Evolutionary conservation across 2,113 vertebrate genomes (phyloP), one percentile per base, ranked within the genome.

Genomic region (Sterna hirundo): DNA sequence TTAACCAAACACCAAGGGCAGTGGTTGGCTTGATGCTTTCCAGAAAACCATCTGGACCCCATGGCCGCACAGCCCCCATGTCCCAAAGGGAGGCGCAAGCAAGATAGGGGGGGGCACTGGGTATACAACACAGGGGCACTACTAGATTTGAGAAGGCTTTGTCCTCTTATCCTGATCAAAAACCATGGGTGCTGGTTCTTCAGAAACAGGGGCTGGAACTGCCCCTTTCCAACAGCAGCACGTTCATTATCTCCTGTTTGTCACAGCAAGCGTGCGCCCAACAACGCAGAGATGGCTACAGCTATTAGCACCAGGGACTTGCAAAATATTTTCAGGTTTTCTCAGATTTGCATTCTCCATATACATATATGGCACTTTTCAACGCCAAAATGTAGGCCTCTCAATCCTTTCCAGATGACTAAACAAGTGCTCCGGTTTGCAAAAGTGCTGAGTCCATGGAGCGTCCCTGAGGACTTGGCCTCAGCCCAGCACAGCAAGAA

Each of bases 161-260:
- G 44, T n/a, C 27, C 29, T 55, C n/a, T 76, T 91, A 54, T 52
- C 52, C 29, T 68, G 20, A 26, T 8, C 27, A 58, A 80, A 75
- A 76, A 0, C 6, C 4, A 0, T 4, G 13, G 15, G 9, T 16
- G 51, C 46, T n/a, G 10, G 30, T 8, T 81, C 46, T 49, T 46
- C 69, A 68, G 65, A 71, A 87, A 32, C 0, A 46, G 1, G 20
- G 72, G 40, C 57, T 47, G 29, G 27, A 57, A 46, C n/a, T 32
- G 13, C 1, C 29, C 17, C 18, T 76, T 86, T 38, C 13, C 47
- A 89, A 21, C 12, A 79, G 26, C 25, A 65, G 29, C 21, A 21
- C 30, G 15, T 46, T 44, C 3, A 21, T 54, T 40, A 52, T 12
- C 30, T 77, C 11, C 47, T 46, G 13, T 42, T 80, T 75, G 52